Percentiles rank a stretch among this genome's conserved stretches.
These are phyloP conservation scores for Diplosoma virens DNA, from an alignment of 23 tunicate species.

Conservation along the genomic window DNA sequence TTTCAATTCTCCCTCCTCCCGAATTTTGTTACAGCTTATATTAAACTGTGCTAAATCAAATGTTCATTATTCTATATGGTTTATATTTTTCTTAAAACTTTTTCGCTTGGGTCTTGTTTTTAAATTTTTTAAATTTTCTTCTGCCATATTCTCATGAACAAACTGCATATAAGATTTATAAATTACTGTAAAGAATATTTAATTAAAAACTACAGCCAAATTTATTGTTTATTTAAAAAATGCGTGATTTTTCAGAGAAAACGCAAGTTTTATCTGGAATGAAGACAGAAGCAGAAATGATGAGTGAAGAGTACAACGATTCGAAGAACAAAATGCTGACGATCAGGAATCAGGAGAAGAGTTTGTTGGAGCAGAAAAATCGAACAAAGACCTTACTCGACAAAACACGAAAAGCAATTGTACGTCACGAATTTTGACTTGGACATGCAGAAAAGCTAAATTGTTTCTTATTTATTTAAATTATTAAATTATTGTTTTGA, in stretches of 20 bases:
- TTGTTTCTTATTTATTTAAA: not conserved
- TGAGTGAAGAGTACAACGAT: constrained; percentile 35
- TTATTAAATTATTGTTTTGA: too few relatives aligned
- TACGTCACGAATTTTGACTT: constrained; percentile 8
- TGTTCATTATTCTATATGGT: too few relatives aligned
- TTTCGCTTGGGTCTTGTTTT: not conserved
- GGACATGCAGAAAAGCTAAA: not conserved
- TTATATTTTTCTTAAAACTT: not conserved
- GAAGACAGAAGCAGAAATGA: constrained; percentile 23
- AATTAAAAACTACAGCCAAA: too few relatives aligned
- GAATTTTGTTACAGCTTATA: too few relatives aligned
- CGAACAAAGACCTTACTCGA: constrained; percentile 39
- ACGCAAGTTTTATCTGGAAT: constrained; percentile 27
- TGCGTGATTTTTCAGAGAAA: constrained; percentile 22
- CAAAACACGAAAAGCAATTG: constrained; percentile 51
- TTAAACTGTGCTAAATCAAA: too few relatives aligned
- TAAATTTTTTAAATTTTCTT: not conserved
- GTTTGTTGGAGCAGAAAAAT: constrained; percentile 54
- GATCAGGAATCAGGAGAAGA: constrained; percentile 61
- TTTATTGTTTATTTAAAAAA: not conserved
- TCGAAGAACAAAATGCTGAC: constrained; percentile 57
- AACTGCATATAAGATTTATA: not conserved
- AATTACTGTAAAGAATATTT: too few relatives aligned
- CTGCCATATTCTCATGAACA: not conserved
- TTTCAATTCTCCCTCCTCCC: too few relatives aligned